phyloP scores from a whole-genome alignment of 2,113 vertebrate species.

The Corythoichthys haematopterus region DNA sequence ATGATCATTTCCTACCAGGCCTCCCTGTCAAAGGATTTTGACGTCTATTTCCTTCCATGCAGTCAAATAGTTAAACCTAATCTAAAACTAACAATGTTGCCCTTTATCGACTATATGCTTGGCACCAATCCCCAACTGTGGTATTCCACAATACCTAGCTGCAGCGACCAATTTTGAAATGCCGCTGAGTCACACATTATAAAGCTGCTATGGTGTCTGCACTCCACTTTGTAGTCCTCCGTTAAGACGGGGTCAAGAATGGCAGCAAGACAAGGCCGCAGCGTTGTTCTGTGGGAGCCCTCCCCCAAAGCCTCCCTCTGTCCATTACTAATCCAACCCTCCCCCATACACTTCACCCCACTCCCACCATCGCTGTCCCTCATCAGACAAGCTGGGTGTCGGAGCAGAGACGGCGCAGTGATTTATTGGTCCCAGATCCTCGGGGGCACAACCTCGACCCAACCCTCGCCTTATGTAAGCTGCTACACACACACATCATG shows the following conservation, averaged over 20 bases:
- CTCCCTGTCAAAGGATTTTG: too few species aligned
- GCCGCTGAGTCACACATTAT: background rate
- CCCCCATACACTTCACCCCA: slow-evolving; percentile 5
- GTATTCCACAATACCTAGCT: background rate
- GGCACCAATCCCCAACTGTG: too few species aligned
- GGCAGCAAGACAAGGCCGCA: slow-evolving; percentile 64
- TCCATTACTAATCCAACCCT: background rate
- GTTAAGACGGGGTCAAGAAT: slow-evolving; percentile 29
- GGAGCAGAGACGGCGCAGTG: slow-evolving; percentile 65
- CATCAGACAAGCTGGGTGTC: slow-evolving; percentile 72
- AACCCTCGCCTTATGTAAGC: slow-evolving; percentile 5
- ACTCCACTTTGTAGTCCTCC: background rate
- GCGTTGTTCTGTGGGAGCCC: slow-evolving; percentile 46
- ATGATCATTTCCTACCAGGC: too few species aligned
- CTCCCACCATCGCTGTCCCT: slow-evolving; percentile 33
- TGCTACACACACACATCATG: slow-evolving; percentile 15
- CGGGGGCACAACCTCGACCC: slow-evolving; percentile 37
- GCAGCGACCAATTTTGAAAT: background rate
- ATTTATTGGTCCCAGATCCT: slow-evolving; percentile 73
- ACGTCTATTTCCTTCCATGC: too few species aligned
- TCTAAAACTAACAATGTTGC: too few species aligned
- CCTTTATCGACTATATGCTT: too few species aligned
- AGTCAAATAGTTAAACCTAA: too few species aligned
- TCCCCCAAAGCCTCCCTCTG: background rate
- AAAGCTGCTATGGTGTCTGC: background rate